phyloP scores from a whole-genome alignment of 2,797 vertebrate species.

The Basileuterus tristriatus region DNA sequence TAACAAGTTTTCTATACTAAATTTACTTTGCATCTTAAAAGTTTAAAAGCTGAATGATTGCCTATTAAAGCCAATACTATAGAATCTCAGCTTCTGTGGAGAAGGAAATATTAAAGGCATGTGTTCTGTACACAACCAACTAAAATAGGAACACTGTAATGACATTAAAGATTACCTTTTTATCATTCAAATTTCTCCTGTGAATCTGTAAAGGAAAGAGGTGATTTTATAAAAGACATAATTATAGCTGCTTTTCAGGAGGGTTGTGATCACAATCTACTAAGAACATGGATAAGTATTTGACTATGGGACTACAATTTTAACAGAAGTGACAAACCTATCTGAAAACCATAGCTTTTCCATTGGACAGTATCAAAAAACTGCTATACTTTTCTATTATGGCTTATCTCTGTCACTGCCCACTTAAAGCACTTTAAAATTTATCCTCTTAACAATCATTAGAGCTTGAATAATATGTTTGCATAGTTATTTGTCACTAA shows the following conservation, averaged over 20 bases:
- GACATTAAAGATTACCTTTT: constrained; percentile 42
- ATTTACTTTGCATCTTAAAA: constrained; percentile 5
- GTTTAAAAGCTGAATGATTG: constrained; percentile 3
- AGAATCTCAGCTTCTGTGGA: neutral
- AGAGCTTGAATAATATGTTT: neutral
- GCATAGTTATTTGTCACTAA: neutral
- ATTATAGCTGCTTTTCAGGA: constrained; percentile 34
- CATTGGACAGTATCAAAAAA: neutral
- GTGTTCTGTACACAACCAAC: neutral
- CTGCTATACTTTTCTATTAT: neutral
- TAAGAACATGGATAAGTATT: neutral
- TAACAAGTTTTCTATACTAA: neutral
- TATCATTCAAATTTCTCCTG: constrained; percentile 41
- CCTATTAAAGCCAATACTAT: neutral
- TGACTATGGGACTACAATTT: neutral
- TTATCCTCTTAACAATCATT: neutral
- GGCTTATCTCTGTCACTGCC: neutral
- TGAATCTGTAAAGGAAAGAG: neutral
- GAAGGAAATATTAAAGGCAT: neutral
- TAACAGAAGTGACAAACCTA: neutral
- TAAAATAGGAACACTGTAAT: neutral
- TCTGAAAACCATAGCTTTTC: constrained; percentile 19
- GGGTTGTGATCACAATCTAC: constrained; percentile 9
- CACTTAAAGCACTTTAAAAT: neutral
- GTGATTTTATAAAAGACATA: constrained; percentile 22